Conservation (phyloP, 2,888 invertebrate genomes). For the Prenolepis imparis region DNA sequence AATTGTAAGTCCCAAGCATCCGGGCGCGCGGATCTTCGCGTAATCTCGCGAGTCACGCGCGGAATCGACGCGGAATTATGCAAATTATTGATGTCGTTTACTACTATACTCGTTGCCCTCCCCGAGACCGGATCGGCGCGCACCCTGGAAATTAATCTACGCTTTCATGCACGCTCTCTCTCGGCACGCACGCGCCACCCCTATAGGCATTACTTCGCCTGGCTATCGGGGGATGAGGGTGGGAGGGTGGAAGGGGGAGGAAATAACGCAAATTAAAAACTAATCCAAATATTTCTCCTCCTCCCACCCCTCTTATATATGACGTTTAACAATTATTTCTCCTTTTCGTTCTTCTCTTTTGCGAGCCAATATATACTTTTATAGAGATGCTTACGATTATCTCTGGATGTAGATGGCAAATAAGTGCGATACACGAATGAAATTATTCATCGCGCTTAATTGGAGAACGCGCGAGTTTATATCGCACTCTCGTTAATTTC, state of each 20-base stretch:
- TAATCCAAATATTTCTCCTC: constrained; percentile 81
- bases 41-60: constrained; percentile 48
- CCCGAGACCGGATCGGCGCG: constrained; percentile 62
- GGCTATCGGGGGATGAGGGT: constrained; percentile 26
- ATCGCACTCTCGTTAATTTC: constrained; percentile 29
- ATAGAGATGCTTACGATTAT: not conserved
- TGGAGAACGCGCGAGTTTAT: not conserved
- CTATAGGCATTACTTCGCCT: constrained; percentile 11
- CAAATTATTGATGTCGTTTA: constrained; percentile 57
- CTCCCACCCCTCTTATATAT: constrained; percentile 66
- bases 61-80: constrained; percentile 55
- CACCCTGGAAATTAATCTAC: constrained; percentile 80
- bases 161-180: constrained; percentile 75
- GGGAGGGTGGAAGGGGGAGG: not conserved
- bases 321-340: constrained; percentile 76
- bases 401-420: not conserved
- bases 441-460: constrained; percentile 43
- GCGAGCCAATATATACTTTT: too few species aligned
- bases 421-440: not conserved
- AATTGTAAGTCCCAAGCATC: constrained; percentile 32
- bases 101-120: constrained; percentile 46
- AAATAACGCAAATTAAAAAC: constrained; percentile 80
- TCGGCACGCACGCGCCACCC: constrained; percentile 57
- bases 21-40: constrained; percentile 13
- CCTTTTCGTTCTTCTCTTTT: constrained; percentile 3